Conservation (phyloP, 2,888 invertebrate genomes). For the Epinotia bilunana region DNA sequence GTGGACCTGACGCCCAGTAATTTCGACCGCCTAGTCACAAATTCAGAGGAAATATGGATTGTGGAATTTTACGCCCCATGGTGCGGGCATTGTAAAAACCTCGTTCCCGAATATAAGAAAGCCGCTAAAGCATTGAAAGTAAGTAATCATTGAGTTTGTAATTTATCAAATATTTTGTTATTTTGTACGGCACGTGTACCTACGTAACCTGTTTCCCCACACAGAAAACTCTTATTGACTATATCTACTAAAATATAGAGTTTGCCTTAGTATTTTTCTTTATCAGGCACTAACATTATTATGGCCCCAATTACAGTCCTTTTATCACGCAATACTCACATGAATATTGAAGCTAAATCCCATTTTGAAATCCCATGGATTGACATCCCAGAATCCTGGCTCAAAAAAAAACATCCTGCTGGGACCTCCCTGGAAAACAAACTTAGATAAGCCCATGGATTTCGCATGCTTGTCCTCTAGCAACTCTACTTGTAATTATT, state of each 20-base stretch:
- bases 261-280: too few relatives aligned
- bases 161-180: neutral
- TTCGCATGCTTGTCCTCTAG: too few relatives aligned
- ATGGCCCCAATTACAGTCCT: too few relatives aligned
- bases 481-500: too few relatives aligned
- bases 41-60: conserved; percentile 95
- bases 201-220: neutral
- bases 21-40: conserved; percentile 92
- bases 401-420: too few relatives aligned
- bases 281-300: neutral
- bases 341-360: too few relatives aligned
- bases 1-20: conserved; percentile 94
- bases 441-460: too few relatives aligned
- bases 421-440: too few relatives aligned
- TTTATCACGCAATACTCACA: too few relatives aligned
- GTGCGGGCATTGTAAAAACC: conserved; percentile 96
- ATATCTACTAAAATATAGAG: neutral
- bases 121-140: conserved; percentile 96
- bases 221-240: neutral
- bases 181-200: neutral
- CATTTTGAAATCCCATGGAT: too few relatives aligned
- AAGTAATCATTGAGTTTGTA: conserved; percentile 48
- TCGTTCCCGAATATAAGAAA: conserved; percentile 97
- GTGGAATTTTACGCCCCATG: conserved; percentile 99
- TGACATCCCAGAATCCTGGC: too few relatives aligned